phyloP scores from a whole-genome alignment of 2,113 vertebrate genomes.

The Hemicordylus capensis region DNA sequence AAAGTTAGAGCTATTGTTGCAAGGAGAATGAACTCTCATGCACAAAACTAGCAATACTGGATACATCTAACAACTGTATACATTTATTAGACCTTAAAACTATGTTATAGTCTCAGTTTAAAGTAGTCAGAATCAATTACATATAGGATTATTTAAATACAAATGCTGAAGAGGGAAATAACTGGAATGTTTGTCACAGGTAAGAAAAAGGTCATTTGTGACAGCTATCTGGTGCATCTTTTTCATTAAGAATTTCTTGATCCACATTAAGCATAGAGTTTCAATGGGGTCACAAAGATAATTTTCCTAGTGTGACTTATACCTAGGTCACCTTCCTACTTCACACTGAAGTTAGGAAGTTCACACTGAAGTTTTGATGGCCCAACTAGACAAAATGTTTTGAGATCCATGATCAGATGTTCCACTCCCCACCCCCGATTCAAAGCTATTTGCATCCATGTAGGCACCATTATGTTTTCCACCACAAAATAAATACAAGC shows the following conservation, averaged over 20 bases:
- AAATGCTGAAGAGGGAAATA: neutral
- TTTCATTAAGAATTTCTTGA: neutral
- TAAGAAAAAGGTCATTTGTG: neutral
- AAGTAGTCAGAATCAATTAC: conserved; percentile 6
- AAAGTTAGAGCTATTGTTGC: neutral
- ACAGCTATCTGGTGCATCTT: neutral
- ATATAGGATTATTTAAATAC: neutral
- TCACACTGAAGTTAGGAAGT: neutral
- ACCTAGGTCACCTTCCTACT: neutral
- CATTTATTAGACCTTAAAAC: neutral
- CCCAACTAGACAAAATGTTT: neutral
- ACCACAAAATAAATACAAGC: neutral
- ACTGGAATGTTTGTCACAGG: neutral
- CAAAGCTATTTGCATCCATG: neutral
- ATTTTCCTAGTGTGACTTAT: neutral
- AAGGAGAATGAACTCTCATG: neutral
- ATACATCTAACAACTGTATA: neutral
- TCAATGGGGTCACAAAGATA: neutral
- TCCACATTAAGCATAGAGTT: neutral
- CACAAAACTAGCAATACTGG: conserved; percentile 14
- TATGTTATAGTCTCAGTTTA: neutral
- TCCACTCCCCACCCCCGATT: too few species aligned
- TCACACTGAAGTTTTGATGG: neutral
- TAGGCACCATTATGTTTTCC: neutral
- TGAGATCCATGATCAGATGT: neutral